These are phyloP conservation scores for Nilaparvata lugens DNA, from an alignment of 1,140 invertebrate species.

Conservation along the genomic window DNA sequence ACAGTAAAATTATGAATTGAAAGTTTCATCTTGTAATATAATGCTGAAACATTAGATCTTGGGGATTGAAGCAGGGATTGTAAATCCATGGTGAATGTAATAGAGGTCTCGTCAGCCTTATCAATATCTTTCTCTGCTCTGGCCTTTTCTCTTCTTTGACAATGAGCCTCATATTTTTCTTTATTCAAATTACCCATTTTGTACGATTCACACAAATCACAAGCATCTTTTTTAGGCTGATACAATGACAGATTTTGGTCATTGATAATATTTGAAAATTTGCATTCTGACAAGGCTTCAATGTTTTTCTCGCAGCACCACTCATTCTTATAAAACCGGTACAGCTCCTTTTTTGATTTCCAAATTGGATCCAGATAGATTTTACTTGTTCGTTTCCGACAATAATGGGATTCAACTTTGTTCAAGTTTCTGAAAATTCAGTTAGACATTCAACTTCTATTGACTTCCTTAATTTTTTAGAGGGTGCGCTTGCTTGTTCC, in stretches of 20 bases:
- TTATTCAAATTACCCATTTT: slow-evolving; percentile 29
- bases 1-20: slow-evolving; percentile 33
- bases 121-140: slow-evolving; percentile 23
- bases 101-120: slow-evolving; percentile 17
- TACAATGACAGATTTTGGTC: slow-evolving; percentile 28
- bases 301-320: slow-evolving; percentile 11
- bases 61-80: slow-evolving; percentile 29
- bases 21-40: slow-evolving; percentile 29
- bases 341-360: slow-evolving; percentile 11
- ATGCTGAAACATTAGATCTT: slow-evolving; percentile 21
- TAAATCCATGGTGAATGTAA: slow-evolving; percentile 26
- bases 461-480: slow-evolving; percentile 11
- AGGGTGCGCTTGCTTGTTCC: not conserved
- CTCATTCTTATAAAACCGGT: slow-evolving; percentile 12
- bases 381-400: slow-evolving; percentile 4
- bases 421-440: slow-evolving; percentile 1
- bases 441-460: slow-evolving; percentile 4
- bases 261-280: slow-evolving; percentile 21
- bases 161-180: slow-evolving; percentile 27
- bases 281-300: slow-evolving; percentile 3
- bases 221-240: slow-evolving; percentile 34
- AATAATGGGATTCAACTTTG: slow-evolving; percentile 13
- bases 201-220: slow-evolving; percentile 29
- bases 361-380: slow-evolving; percentile 9
- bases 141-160: slow-evolving; percentile 21